Conservation (phyloP, 2,888 invertebrate genomes). For the Protula sp. region DNA sequence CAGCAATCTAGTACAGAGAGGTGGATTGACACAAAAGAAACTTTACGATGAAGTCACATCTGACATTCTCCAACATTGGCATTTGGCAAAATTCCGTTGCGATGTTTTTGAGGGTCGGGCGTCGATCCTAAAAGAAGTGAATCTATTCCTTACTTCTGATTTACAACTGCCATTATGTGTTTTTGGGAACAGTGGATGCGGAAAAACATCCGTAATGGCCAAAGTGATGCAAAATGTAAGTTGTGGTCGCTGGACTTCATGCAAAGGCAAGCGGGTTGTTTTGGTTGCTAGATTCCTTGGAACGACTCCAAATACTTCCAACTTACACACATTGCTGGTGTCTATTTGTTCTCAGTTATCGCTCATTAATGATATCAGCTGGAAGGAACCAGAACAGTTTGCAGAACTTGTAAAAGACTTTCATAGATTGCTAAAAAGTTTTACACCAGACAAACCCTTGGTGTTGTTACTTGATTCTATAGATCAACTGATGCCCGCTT, state of each 20-base stretch:
- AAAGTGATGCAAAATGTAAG: not conserved
- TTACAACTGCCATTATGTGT: not conserved
- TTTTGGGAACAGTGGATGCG: not conserved
- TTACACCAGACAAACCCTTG: constrained; percentile 18
- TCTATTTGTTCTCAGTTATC: constrained; percentile 1
- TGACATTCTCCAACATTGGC: constrained; percentile 8
- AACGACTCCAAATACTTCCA: constrained; percentile 7
- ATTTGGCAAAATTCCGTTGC: constrained; percentile 4
- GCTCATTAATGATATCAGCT: not conserved
- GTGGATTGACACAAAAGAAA: not conserved
- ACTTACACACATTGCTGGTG: constrained; percentile 3
- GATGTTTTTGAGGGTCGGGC: constrained; percentile 9
- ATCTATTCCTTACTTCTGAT: not conserved
- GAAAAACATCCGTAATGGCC: constrained; percentile 1
- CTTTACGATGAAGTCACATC: not conserved
- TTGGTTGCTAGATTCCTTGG: constrained; percentile 4
- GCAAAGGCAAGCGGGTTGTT: not conserved
- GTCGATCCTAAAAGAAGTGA: not conserved
- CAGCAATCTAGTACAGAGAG: not conserved
- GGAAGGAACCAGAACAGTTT: constrained; percentile 4
- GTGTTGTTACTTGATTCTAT: constrained; percentile 26
- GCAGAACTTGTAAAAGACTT: constrained; percentile 1
- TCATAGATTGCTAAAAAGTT: not conserved
- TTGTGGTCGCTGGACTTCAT: not conserved
- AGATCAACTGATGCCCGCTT: constrained; percentile 24